Conservation (phyloP, 2,797 vertebrate species). For the Coreius guichenoti region DNA sequence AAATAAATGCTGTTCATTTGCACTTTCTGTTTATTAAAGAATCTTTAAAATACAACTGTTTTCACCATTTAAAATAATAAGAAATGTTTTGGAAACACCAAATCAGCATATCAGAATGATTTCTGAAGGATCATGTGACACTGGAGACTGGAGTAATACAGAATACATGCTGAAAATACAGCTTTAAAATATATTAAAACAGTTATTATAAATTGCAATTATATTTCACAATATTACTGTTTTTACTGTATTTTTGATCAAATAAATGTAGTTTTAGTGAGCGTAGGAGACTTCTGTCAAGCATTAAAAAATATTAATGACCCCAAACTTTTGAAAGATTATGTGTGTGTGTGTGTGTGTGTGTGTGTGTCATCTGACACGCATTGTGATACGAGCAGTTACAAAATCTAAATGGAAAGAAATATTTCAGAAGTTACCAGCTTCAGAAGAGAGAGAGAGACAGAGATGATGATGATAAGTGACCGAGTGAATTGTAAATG, state of each 20-base stretch:
- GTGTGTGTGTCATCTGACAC: neutral
- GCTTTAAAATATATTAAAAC: neutral
- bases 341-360: no score
- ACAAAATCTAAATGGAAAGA: neutral
- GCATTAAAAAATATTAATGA: neutral
- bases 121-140: neutral
- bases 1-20: neutral
- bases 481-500: slow-evolving; percentile 21
- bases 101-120: neutral
- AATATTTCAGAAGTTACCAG: neutral
- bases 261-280: neutral
- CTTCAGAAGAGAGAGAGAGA: slow-evolving; percentile 4
- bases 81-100: neutral
- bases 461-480: slow-evolving; percentile 33
- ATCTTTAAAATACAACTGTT: neutral
- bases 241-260: neutral
- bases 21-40: neutral
- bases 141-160: neutral
- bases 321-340: neutral
- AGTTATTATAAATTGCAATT: neutral
- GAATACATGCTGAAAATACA: neutral
- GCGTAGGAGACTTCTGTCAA: neutral
- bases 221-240: neutral
- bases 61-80: neutral
- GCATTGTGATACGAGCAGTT: slow-evolving; percentile 10